Evolutionary conservation across 2,797 vertebrate species (phyloP).

Genomic region (Propithecus perrieri): DNA sequence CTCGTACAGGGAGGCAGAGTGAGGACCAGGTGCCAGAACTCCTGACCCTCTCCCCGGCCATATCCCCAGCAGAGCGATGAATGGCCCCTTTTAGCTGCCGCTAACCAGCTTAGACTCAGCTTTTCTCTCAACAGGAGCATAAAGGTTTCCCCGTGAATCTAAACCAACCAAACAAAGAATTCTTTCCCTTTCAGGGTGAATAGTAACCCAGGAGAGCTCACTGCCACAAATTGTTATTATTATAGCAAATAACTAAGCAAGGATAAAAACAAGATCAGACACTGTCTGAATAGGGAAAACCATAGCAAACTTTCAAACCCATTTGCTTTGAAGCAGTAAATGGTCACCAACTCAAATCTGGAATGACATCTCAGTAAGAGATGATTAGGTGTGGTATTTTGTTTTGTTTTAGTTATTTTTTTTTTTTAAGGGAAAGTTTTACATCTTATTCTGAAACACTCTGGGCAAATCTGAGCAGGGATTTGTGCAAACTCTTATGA

Average conservation of each 20-base stretch:
- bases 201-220: slow-evolving; percentile 71
- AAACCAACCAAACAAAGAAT: background rate
- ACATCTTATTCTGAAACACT: background rate
- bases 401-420: background rate
- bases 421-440: background rate
- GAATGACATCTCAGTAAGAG: slow-evolving; percentile 21
- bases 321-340: background rate
- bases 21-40: background rate
- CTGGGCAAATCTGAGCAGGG: slow-evolving; percentile 7
- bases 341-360: slow-evolving; percentile 26
- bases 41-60: background rate
- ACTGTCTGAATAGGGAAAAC: background rate
- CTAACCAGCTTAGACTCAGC: background rate
- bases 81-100: background rate
- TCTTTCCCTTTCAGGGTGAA: slow-evolving; percentile 55
- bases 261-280: slow-evolving; percentile 36
- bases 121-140: slow-evolving; percentile 14
- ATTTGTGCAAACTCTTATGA: background rate
- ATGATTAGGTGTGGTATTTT: background rate
- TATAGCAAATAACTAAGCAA: background rate
- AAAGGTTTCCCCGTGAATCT: background rate
- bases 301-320: background rate
- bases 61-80: background rate
- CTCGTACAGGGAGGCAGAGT: background rate
- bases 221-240: slow-evolving; percentile 65